A percentile compares a stretch with the other conserved stretches of the same genome.
Conservation (phyloP, 2,888 invertebrate genomes). For the Microctonus aethiopoides region DNA sequence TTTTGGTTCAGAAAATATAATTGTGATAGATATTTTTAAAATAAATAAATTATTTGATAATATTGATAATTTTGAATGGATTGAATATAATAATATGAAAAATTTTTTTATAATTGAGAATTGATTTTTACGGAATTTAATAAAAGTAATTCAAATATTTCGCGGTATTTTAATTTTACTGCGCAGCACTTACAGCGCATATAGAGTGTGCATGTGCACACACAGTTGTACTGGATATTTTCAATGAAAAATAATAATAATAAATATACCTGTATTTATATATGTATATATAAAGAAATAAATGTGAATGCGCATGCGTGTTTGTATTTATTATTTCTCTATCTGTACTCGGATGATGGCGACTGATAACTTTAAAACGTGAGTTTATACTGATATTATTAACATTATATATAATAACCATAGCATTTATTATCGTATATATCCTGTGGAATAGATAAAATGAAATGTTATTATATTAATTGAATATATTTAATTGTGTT, state of each 20-base stretch:
- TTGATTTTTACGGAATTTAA: neutral
- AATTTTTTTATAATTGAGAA: neutral
- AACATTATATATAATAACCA: slow-evolving; percentile 40
- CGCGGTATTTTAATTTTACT: neutral
- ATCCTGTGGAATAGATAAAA: neutral
- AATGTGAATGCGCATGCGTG: slow-evolving; percentile 55
- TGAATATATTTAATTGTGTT: neutral
- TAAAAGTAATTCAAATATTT: neutral
- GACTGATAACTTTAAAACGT: slow-evolving; percentile 65
- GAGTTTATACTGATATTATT: slow-evolving; percentile 58
- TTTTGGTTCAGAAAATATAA: too few relatives aligned
- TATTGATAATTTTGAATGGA: too few relatives aligned
- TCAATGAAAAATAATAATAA: too few relatives aligned
- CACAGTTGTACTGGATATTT: too few relatives aligned
- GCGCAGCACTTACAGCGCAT: too few relatives aligned
- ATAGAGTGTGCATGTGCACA: too few relatives aligned
- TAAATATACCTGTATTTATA: neutral
- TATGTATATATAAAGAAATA: slow-evolving; percentile 42
- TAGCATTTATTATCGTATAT: neutral
- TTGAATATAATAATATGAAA: too few relatives aligned
- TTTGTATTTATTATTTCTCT: slow-evolving; percentile 45
- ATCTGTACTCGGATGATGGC: slow-evolving; percentile 60
- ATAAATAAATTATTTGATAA: too few relatives aligned
- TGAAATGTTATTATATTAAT: neutral
- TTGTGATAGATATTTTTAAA: too few relatives aligned